Evolutionary conservation across 2,888 invertebrate species (phyloP).

Genomic region (Drosophila sordidapex): DNA sequence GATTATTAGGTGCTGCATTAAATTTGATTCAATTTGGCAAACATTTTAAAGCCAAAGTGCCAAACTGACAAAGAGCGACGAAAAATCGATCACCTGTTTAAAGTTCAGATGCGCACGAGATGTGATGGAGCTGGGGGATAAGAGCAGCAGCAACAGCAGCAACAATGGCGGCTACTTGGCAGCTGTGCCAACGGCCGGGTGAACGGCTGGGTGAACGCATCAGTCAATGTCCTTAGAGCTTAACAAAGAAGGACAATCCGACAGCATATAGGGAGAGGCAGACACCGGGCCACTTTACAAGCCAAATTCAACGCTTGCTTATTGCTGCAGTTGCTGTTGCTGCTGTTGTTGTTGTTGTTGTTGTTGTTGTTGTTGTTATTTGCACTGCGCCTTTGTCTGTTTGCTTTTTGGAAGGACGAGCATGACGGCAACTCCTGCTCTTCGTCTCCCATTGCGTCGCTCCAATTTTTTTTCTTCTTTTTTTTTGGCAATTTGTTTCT

Average conservation of each 20-base stretch:
- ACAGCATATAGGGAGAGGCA: conserved; percentile 31
- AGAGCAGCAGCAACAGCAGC: conserved; percentile 31
- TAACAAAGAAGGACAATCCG: conserved; percentile 74
- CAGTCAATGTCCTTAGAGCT: conserved; percentile 80
- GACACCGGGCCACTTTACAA: conserved; percentile 70
- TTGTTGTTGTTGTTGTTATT: conserved; percentile 37
- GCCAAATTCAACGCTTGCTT: conserved; percentile 60
- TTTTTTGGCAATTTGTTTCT: conserved; percentile 69
- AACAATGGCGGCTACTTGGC: conserved; percentile 65
- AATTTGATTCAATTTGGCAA: conserved; percentile 53
- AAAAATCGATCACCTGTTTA: conserved; percentile 78
- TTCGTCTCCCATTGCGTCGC: conserved; percentile 9
- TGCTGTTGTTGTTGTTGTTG: conserved; percentile 11
- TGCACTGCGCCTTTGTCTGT: conserved; percentile 70
- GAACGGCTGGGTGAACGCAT: conserved; percentile 74
- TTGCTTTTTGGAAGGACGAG: conserved; percentile 52
- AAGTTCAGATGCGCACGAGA: conserved; percentile 50
- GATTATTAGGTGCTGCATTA: conserved; percentile 53
- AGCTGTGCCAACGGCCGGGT: conserved; percentile 72
- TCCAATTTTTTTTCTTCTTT: not conserved
- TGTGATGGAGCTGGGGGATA: not conserved
- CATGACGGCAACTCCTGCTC: conserved; percentile 55
- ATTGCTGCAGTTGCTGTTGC: conserved; percentile 18
- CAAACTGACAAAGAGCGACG: conserved; percentile 18
- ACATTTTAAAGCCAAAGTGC: conserved; percentile 30